Evolutionary conservation across 2,888 invertebrate genomes (phyloP), one percentile per base, ranked within the genome.

Genomic region (Pyrocoelia pectoralis): DNA sequence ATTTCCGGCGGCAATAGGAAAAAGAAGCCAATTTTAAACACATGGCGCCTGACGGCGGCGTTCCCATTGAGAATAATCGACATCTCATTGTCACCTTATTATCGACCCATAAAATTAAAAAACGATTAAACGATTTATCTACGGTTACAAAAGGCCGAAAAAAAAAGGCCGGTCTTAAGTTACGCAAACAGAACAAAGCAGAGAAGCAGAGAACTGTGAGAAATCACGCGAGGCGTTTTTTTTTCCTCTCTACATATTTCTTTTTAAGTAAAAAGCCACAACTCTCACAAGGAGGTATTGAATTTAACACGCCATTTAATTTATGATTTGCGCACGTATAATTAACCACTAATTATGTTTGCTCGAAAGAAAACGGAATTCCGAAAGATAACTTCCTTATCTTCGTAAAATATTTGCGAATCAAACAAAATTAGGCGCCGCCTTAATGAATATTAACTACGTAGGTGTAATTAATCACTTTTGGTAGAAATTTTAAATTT

Each of bases 261-360:
- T n/a, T 43, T 55, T 43, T 55, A 28, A 46, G n/a, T n/a, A 40
- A 54, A 54, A 51, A 51, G 29, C 13, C 51, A 51, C 51, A 5
- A 19, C 28, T 57, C 38, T 50, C 56, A 57, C 58, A 58, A 49
- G 50, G 33, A 52, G 54, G 48, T 54, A 60, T 60, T 60, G 48
- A 54, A 53, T 60, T 58, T 53, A 60, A 60, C 40, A 60, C 41
- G 46, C 54, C 54, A 54, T 60, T 60, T 60, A 60, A 60, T 60
- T 46, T 60, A 18, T 24, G 60, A 60, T 53, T 46, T 49, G 46
- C 38, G 49, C n/a, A n/a, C 58, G 43, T 54, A 60, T 60, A 60
- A 60, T 54, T 46, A 54, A 33, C 52, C 38, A n/a, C 41, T 49
- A 60, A 60, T 60, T 60, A 54, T 46, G 10, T 38, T 12, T 38